Evolutionary conservation across 2,888 invertebrate genomes (phyloP), one percentile per base, ranked within the genome.

Genomic region (Proisotoma minuta): DNA sequence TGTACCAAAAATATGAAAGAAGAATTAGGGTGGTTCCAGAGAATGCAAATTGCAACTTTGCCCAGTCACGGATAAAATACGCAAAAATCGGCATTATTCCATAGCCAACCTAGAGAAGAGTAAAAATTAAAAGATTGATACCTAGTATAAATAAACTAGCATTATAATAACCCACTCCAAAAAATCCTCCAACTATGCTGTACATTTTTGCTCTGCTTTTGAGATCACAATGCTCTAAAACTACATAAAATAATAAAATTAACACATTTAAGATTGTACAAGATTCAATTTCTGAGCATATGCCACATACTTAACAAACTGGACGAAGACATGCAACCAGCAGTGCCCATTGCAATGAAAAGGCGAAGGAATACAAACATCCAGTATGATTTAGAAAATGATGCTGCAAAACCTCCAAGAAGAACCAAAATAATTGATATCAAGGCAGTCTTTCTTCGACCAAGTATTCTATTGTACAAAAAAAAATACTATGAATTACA

Each of bases 201-300:
- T 52, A 71, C 51, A 71, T 18, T 15, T 56, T 51, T 3, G 66
- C 67, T 34, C 71, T 60, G 40, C 58, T 59, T 26, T 56, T 50
- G 3, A 63, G 63, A 52, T 71, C 71, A 8, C 65, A 69, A 49
- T 68, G 66, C 54, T 71, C 71, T 39, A 68, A 58, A 58, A 71
- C 71, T 72, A n/a, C 12, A 61, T n/a, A n/a, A n/a, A 57, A 56
- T 12, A 60, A 15, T 5, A 52, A 8, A 8, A 23, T 50, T 8
- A 23, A 50, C 8, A 28, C 8, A 15, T 26, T 20, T 4, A 4
- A 12, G 12, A 24, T 23, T 50, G 8, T 50, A 5, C 23, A 22
- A n/a, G 10, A 23, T n/a, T n/a, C n/a, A n/a, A n/a, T n/a, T n/a
- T n/a, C n/a, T n/a, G n/a, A n/a, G n/a, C n/a, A n/a, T n/a, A 8